Conservation (phyloP, 2,888 invertebrate genomes). For the Drosophila putrida region DNA sequence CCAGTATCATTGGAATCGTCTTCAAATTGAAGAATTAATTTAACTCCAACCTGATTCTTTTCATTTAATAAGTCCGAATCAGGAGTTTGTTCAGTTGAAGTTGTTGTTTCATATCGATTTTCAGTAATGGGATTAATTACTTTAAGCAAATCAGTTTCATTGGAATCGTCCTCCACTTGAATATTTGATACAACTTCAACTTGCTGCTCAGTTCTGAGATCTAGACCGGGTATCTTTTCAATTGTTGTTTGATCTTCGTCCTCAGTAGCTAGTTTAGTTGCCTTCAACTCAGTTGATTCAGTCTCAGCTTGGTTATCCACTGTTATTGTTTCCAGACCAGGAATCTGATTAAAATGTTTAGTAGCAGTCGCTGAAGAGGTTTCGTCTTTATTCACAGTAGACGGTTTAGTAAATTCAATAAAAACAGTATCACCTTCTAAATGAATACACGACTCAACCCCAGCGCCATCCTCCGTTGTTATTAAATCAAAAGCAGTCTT, state of each 20-base stretch:
- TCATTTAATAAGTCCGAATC: not conserved
- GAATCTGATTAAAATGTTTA: slow-evolving; percentile 9
- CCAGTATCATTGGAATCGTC: not conserved
- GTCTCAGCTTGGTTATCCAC: not conserved
- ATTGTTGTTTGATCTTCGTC: not conserved
- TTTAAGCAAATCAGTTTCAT: not conserved
- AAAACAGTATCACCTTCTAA: not conserved
- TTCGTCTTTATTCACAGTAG: not conserved
- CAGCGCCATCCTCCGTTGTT: not conserved
- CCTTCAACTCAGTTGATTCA: not conserved
- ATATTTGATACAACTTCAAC: not conserved
- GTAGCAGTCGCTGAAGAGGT: not conserved
- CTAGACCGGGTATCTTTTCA: not conserved
- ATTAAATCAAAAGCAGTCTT: not conserved
- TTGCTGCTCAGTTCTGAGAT: not conserved
- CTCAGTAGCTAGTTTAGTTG: not conserved
- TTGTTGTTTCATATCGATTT: not conserved
- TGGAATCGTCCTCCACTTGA: not conserved
- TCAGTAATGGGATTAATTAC: not conserved
- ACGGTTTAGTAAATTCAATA: not conserved
- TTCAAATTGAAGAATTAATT: not conserved
- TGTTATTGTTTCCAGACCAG: slow-evolving; percentile 3
- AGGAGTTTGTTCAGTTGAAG: not conserved
- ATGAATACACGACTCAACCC: not conserved
- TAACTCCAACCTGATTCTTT: not conserved